A percentile compares a stretch with the other conserved stretches of the same genome.
These are phyloP conservation scores for Lates japonicus DNA, from an alignment of 2,797 vertebrate species.

Conservation along the genomic window DNA sequence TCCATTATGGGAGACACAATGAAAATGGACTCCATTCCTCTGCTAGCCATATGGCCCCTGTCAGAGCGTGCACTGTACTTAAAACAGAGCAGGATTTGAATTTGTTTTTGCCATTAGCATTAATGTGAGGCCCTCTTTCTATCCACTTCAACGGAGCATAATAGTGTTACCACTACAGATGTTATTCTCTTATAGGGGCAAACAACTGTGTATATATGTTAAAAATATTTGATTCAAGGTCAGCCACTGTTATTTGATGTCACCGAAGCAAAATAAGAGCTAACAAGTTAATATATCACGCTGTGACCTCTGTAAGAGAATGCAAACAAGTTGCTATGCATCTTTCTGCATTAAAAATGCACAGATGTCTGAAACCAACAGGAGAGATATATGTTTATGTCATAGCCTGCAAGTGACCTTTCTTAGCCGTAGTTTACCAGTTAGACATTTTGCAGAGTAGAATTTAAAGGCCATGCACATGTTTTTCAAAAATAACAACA, in stretches of 20 bases:
- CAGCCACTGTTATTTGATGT: constrained; percentile 6
- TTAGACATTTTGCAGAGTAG: constrained; percentile 5
- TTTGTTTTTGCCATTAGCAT: constrained; percentile 57
- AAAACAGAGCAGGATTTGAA: constrained; percentile 50
- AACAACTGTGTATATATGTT: background rate
- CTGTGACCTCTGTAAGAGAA: constrained; percentile 1
- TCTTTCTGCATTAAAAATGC: constrained; percentile 16
- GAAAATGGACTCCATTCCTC: constrained; percentile 69
- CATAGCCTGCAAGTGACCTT: constrained; percentile 50
- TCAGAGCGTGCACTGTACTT: constrained; percentile 43
- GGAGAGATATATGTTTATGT: constrained; percentile 33
- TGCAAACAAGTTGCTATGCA: constrained; percentile 1
- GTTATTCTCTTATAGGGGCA: constrained; percentile 22
- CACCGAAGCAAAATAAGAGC: constrained; percentile 20
- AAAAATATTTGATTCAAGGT: constrained; percentile 41
- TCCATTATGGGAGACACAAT: constrained; percentile 69
- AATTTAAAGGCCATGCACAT: constrained; percentile 57
- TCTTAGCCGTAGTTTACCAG: constrained; percentile 40
- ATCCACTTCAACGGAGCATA: constrained; percentile 39
- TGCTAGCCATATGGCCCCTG: constrained; percentile 58
- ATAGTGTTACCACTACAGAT: constrained; percentile 20
- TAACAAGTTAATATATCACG: constrained; percentile 18
- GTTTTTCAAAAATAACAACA: constrained; percentile 22
- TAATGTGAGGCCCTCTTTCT: constrained; percentile 44
- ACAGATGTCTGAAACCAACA: background rate